phyloP scores from a whole-genome alignment of 2,888 invertebrate species.

The Nezara viridula region DNA sequence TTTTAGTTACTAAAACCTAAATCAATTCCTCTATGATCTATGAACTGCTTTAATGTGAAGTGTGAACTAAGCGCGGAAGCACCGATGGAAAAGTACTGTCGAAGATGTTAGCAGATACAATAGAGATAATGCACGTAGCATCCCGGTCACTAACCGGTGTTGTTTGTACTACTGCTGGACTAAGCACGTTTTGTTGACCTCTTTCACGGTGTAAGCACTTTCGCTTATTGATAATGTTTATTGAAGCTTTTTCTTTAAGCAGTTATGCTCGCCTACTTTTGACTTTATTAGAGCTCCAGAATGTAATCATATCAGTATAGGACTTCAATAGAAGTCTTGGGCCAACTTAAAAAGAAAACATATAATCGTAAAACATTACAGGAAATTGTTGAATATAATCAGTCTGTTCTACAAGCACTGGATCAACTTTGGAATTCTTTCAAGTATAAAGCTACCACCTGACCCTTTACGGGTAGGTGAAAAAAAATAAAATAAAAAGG shows the following conservation, averaged over 20 bases:
- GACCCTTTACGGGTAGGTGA: too few relatives aligned
- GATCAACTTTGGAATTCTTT: too few relatives aligned
- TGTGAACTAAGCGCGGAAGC: background rate
- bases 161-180: background rate
- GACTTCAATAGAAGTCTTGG: too few relatives aligned
- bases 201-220: background rate
- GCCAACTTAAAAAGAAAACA: too few relatives aligned
- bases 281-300: background rate
- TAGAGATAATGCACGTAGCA: background rate
- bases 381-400: too few relatives aligned
- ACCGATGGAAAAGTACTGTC: background rate
- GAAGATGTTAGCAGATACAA: background rate
- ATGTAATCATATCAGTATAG: too few relatives aligned
- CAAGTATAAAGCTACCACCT: too few relatives aligned
- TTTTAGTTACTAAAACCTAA: too few relatives aligned
- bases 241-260: constrained; percentile 21
- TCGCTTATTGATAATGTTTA: background rate
- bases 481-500: too few relatives aligned
- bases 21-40: background rate
- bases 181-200: constrained; percentile 13
- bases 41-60: background rate
- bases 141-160: constrained; percentile 3
- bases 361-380: too few relatives aligned
- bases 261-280: background rate
- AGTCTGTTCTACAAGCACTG: too few relatives aligned